Conservation (phyloP, 2,888 invertebrate species). For the Drosophila monieri region DNA sequence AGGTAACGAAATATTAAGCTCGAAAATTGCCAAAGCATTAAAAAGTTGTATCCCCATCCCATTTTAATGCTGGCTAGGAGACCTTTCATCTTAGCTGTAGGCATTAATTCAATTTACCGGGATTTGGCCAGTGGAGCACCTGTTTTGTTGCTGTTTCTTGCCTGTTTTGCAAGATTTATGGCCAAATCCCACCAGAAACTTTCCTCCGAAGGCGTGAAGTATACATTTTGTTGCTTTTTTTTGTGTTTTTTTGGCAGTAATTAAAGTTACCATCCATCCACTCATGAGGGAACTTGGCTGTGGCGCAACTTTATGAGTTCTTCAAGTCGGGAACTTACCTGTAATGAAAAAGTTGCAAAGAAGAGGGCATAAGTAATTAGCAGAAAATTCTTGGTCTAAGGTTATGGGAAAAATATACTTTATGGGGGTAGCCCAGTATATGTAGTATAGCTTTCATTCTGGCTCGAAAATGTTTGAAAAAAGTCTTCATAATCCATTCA, state of each 20-base stretch:
- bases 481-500: not conserved
- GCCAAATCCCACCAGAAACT: conserved; percentile 22
- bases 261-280: conserved; percentile 57
- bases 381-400: conserved; percentile 50
- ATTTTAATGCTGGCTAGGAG: conserved; percentile 49
- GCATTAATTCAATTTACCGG: conserved; percentile 72
- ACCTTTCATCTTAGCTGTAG: conserved; percentile 62
- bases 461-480: not conserved
- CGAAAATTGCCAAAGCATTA: conserved; percentile 55
- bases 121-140: conserved; percentile 44
- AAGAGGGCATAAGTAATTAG: conserved; percentile 67
- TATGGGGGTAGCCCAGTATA: no score
- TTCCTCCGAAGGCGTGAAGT: conserved; percentile 61
- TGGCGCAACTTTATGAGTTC: conserved; percentile 47
- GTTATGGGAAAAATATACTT: conserved; percentile 43
- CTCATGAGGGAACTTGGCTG: conserved; percentile 25
- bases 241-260: conserved; percentile 52
- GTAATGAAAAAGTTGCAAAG: conserved; percentile 57
- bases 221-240: conserved; percentile 33
- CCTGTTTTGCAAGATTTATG: conserved; percentile 47
- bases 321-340: conserved; percentile 61
- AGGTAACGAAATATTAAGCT: conserved; percentile 62
- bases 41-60: conserved; percentile 39
- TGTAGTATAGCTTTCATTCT: no score
- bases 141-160: conserved; percentile 39